These are phyloP conservation scores for Cepaea nemoralis DNA, from an alignment of 1,140 invertebrate genomes.

Conservation along the genomic window DNA sequence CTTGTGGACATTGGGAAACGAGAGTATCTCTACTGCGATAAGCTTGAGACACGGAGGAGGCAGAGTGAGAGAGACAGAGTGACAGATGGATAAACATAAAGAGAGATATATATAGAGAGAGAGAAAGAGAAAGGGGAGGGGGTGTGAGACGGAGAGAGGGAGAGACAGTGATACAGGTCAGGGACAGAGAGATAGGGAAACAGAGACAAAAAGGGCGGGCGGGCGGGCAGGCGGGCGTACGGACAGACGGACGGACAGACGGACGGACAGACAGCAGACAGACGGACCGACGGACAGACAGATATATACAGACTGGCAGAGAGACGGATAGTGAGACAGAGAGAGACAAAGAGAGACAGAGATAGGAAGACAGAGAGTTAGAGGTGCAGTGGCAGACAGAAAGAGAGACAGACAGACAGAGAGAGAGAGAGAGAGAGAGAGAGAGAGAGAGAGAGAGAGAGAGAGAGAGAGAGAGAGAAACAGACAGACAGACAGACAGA, in stretches of 20 bases:
- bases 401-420: constrained; percentile 23
- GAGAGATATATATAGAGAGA: constrained; percentile 22
- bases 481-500: too few relatives aligned
- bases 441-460: constrained; percentile 34
- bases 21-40: too few relatives aligned
- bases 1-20: too few relatives aligned
- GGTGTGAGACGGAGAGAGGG: neutral
- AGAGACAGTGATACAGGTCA: neutral
- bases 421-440: constrained; percentile 27
- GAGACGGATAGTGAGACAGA: constrained; percentile 7
- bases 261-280: neutral
- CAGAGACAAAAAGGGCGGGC: too few relatives aligned
- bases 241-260: too few relatives aligned
- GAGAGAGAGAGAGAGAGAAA: too few relatives aligned
- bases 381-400: neutral
- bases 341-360: neutral
- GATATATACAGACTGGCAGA: neutral
- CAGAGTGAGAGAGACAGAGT: neutral
- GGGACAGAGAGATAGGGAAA: constrained; percentile 14
- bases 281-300: neutral
- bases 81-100: neutral
- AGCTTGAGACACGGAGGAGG: too few relatives aligned
- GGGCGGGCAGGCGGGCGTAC: too few relatives aligned
- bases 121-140: constrained; percentile 5
- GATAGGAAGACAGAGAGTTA: neutral